These are phyloP conservation scores for Aphidoletes aphidimyza DNA, from an alignment of 2,888 invertebrate species.

Conservation along the genomic window DNA sequence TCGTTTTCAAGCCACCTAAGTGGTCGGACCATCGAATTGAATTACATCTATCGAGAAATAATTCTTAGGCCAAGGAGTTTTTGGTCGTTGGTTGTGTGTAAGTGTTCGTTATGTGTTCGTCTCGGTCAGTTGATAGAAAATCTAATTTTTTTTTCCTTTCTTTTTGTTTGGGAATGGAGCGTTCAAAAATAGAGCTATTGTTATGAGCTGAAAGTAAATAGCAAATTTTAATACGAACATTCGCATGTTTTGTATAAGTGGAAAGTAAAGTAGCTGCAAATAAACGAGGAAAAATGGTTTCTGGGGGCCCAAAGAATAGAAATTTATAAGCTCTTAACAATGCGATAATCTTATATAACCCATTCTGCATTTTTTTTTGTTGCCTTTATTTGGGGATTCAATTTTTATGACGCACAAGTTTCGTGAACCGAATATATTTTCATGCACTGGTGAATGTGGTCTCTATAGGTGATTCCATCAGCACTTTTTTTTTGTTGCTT, in stretches of 20 bases:
- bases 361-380: neutral
- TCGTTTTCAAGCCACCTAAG: too few relatives aligned
- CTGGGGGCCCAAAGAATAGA: neutral
- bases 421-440: neutral
- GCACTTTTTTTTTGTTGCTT: neutral
- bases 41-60: too few relatives aligned
- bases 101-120: too few relatives aligned
- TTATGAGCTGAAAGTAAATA: slow-evolving; percentile 16
- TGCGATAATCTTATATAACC: slow-evolving; percentile 18
- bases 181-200: neutral
- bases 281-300: neutral
- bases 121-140: neutral
- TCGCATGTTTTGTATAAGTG: neutral
- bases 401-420: neutral
- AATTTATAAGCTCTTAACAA: slow-evolving; percentile 17
- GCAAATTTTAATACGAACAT: neutral
- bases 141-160: neutral
- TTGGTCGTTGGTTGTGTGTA: too few relatives aligned
- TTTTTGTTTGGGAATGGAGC: too few relatives aligned
- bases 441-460: neutral
- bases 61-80: too few relatives aligned
- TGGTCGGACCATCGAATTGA: too few relatives aligned
- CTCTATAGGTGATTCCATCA: neutral
- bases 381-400: neutral
- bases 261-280: too few relatives aligned